Base-by-base conservation (phyloP, 2,797 vertebrate species). In the Lagodon rhomboides region DNA sequence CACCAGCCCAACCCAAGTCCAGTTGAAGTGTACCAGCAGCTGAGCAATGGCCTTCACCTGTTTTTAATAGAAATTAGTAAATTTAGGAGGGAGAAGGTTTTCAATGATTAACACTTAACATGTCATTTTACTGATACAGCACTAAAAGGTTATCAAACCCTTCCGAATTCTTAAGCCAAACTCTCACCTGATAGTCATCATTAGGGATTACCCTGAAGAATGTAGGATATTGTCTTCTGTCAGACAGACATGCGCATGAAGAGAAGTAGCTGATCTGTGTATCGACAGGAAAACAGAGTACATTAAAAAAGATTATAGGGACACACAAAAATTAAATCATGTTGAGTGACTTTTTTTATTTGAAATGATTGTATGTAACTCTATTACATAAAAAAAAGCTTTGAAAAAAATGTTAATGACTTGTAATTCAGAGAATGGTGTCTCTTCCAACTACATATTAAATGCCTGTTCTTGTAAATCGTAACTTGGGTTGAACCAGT, bases 131-230 rank as follows among this genome's bases (percentile, higher is more conserved):
- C 25, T 59, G 47, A 2, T 44, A 17, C 12, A 62, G 5, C 4
- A 25, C 15, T 60, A n/a, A 56, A 47, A 25, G 1, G 17, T 27
- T 7, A n/a, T 72, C 2, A 46, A 15, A 23, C 0, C 5, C 7
- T 4, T 34, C 49, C 17, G 3, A 58, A 22, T 17, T 34, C 0
- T 34, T 8, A 34, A 1, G 43, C 25, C 4, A 65, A 41, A 60
- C 10, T 50, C 70, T 80, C 69, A 94, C 92, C 89, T 96, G 95
- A 77, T 94, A 95, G 38, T 95, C 93, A 80, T 95, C 95, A 73
- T 92, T 96, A 18, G 95, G 95, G 16, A 95, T 94, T 2, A 95
- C 93, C 76, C 95, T 91, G 87, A 96, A 96, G 80, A 96, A 96
- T 5, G 85, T 95, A 3, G 95, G 95, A 59, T 90, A 95, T 70